Percentiles rank a stretch among this genome's conserved stretches.
Evolutionary conservation across 2,888 invertebrate genomes (phyloP).

Genomic region (Lysandra bellargus): DNA sequence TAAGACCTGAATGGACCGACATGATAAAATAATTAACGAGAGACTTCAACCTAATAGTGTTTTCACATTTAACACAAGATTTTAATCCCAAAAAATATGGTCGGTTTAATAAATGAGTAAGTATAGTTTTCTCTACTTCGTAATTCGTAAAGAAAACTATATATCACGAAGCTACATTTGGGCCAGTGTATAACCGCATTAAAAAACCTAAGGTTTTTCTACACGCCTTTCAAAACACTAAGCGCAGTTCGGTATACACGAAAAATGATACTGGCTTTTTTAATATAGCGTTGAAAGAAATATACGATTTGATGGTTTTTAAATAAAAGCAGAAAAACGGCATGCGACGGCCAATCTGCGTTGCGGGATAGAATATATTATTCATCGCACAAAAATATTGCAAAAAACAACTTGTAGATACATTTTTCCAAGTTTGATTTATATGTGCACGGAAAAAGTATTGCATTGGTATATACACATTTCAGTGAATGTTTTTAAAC

Average conservation of each 20-base stretch:
- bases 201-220: not conserved
- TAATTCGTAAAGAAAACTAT: too few relatives aligned
- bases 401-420: slow-evolving; percentile 5
- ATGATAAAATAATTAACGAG: not conserved
- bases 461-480: not conserved
- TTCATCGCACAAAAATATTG: slow-evolving; percentile 14
- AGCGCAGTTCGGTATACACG: not conserved
- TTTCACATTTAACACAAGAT: not conserved
- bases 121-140: not conserved
- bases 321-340: slow-evolving; percentile 13
- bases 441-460: not conserved
- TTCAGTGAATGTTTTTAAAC: not conserved
- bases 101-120: not conserved
- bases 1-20: not conserved
- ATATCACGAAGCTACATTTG: not conserved
- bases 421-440: slow-evolving; percentile 14
- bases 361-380: slow-evolving; percentile 16
- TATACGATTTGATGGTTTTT: slow-evolving; percentile 16
- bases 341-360: slow-evolving; percentile 9
- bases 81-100: not conserved
- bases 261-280: not conserved
- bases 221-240: not conserved
- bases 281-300: slow-evolving; percentile 7
- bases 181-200: not conserved
- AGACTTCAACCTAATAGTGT: not conserved